These are phyloP conservation scores for Entomyzon cyanotis DNA, from an alignment of 2,113 vertebrate species.

Conservation along the genomic window DNA sequence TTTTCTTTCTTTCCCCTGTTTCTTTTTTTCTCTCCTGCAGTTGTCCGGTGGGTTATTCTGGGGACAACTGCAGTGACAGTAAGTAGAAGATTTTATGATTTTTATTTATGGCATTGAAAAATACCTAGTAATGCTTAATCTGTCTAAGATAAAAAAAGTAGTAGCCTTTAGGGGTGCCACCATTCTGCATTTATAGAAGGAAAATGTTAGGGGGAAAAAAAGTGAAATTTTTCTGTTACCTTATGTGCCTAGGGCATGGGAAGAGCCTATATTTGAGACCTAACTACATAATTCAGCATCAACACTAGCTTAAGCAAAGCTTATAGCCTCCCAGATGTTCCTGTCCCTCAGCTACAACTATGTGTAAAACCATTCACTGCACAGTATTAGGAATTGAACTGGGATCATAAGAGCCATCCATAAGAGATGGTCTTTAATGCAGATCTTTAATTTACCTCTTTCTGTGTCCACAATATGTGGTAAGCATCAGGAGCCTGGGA, in stretches of 20 bases:
- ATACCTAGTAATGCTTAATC: background rate
- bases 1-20: background rate
- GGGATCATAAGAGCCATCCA: background rate
- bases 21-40: slow-evolving; percentile 36
- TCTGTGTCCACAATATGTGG: background rate
- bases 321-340: background rate
- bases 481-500: background rate
- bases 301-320: background rate
- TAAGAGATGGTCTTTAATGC: background rate
- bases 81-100: slow-evolving; percentile 51
- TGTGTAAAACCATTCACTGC: background rate
- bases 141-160: background rate
- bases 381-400: background rate
- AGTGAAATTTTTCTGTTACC: background rate
- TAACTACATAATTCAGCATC: background rate
- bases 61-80: slow-evolving; percentile 63
- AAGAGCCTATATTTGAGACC: background rate
- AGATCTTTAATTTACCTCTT: background rate
- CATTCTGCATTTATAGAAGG: background rate
- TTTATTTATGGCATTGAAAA: background rate
- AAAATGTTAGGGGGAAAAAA: background rate
- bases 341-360: background rate
- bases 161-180: background rate
- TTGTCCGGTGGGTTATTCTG: slow-evolving; percentile 70
- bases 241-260: background rate